phyloP scores from a whole-genome alignment of 2,888 invertebrate species.

The Plutella xylostella region DNA sequence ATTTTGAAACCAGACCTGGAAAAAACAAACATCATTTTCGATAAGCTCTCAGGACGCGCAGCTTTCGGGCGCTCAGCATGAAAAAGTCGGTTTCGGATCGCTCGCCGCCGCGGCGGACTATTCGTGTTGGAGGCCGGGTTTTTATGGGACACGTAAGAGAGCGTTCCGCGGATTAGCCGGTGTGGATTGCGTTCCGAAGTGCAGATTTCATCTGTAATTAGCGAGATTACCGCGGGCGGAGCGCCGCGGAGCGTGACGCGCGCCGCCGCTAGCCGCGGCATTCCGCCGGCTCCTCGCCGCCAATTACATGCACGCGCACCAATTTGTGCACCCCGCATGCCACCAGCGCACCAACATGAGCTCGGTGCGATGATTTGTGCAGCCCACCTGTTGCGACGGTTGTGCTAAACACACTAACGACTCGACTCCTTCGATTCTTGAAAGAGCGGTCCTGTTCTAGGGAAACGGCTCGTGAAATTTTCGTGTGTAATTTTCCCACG shows the following conservation, averaged over 20 bases:
- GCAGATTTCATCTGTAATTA: constrained; percentile 54
- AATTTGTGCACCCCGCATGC: constrained; percentile 15
- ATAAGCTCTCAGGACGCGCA: not conserved
- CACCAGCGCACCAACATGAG: not conserved
- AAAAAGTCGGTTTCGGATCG: not conserved
- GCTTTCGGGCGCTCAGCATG: not conserved
- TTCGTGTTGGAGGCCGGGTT: constrained; percentile 18
- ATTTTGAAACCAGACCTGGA: constrained; percentile 96
- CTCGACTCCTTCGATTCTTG: not conserved
- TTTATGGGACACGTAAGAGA: constrained; percentile 36
- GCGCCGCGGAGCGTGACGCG: constrained; percentile 31
- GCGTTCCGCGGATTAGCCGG: constrained; percentile 36
- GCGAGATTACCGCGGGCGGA: constrained; percentile 30
- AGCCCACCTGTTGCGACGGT: too few species aligned
- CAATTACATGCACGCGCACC: constrained; percentile 26
- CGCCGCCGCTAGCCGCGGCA: constrained; percentile 22
- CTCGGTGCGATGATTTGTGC: too few species aligned
- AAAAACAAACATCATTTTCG: constrained; percentile 29
- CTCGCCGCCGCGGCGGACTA: not conserved
- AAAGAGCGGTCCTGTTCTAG: not conserved
- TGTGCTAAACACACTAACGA: too few species aligned
- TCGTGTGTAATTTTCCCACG: constrained; percentile 24
- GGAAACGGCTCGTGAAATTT: not conserved
- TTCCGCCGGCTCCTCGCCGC: constrained; percentile 24
- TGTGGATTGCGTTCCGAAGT: constrained; percentile 34